Conservation (phyloP, 2,888 invertebrate species). For the Himalopsyche tibetana region DNA sequence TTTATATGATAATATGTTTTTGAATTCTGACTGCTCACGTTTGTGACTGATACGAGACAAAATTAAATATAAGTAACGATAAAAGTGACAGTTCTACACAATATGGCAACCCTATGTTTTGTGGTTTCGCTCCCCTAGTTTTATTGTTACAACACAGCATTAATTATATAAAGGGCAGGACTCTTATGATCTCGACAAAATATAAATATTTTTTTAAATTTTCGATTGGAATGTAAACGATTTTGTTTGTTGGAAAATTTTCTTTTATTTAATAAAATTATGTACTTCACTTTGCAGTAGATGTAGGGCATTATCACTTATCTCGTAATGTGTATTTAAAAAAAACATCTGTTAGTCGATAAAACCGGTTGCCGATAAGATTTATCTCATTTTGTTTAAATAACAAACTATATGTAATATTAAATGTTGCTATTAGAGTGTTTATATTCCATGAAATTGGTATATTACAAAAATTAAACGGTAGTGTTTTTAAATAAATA, state of each 20-base stretch:
- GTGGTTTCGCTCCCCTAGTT: slow-evolving; percentile 29
- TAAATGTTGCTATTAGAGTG: not conserved
- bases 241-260: too few species aligned
- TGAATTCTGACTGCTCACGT: not conserved
- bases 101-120: slow-evolving; percentile 26
- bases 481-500: too few species aligned
- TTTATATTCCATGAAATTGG: too few species aligned
- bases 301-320: not conserved
- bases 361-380: slow-evolving; percentile 21
- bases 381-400: slow-evolving; percentile 13
- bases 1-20: not conserved
- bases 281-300: too few species aligned
- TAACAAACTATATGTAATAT: slow-evolving; percentile 12
- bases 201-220: too few species aligned
- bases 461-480: too few species aligned
- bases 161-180: slow-evolving; percentile 26
- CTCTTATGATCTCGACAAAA: not conserved
- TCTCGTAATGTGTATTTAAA: not conserved
- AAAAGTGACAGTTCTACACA: slow-evolving; percentile 23
- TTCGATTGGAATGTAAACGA: too few species aligned
- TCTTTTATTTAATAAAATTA: too few species aligned
- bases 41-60: slow-evolving; percentile 12
- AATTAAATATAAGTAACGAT: slow-evolving; percentile 3
- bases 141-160: slow-evolving; percentile 18
- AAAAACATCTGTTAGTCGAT: slow-evolving; percentile 14